Conservation (phyloP, 1,140 invertebrate species). For the Samia ricini region DNA sequence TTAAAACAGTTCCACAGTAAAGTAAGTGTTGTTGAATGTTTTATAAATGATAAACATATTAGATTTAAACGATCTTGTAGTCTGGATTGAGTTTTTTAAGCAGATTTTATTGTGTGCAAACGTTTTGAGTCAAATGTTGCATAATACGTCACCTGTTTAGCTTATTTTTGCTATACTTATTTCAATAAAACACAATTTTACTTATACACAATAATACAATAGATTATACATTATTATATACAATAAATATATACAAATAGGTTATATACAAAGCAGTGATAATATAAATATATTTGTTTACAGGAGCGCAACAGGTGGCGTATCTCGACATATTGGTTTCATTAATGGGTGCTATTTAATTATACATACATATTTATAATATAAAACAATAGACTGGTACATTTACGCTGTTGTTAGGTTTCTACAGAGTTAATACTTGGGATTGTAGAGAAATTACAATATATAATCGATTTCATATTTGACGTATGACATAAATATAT, state of each 20-base stretch:
- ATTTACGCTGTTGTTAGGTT: conserved; percentile 75
- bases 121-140: conserved; percentile 30
- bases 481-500: neutral
- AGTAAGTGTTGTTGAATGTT: conserved; percentile 77
- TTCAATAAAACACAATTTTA: conserved; percentile 29
- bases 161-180: conserved; percentile 71
- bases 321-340: conserved; percentile 46
- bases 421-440: conserved; percentile 67
- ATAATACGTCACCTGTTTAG: conserved; percentile 55
- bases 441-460: conserved; percentile 24
- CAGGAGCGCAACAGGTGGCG: conserved; percentile 57
- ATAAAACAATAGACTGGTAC: conserved; percentile 75
- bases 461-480: neutral
- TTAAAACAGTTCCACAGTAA: conserved; percentile 75
- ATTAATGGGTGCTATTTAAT: conserved; percentile 72
- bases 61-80: conserved; percentile 74
- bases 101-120: conserved; percentile 70
- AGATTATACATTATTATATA: conserved; percentile 48
- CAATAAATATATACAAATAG: conserved; percentile 69
- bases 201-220: conserved; percentile 41
- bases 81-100: conserved; percentile 72
- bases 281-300: conserved; percentile 67
- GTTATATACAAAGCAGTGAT: conserved; percentile 61
- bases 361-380: conserved; percentile 77
- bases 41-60: conserved; percentile 73